Base-by-base conservation (phyloP, 1,140 invertebrate species). In the Eciton burchellii region DNA sequence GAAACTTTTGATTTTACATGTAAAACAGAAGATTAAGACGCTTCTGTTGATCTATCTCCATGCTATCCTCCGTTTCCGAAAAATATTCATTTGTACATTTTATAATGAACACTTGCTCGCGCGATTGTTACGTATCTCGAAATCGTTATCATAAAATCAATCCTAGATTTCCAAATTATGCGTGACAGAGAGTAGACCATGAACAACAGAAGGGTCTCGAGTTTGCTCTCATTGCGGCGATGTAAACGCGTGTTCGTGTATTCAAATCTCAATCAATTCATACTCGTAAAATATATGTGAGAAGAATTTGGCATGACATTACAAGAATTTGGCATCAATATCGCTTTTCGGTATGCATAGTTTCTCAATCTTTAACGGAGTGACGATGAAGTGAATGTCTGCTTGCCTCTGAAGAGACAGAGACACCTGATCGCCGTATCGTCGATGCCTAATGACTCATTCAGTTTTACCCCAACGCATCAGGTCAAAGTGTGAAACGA, bases 391-490 rank as follows among this genome's bases (percentile, higher is more conserved):
- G 2, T 35, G 35, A 3, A 35, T 35, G 35, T 35, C 35, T 29
- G 6, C 16, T 73, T 60, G 41, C 41, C 73, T 86, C 84, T 79
- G 54, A 29, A 62, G 74, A 41, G 29, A 49, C 65, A 70, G 54
- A 60, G 73, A 81, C 49, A 41, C 72, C 66, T 89, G 87, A 89
- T 89, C 87, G 84, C 87, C 57, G 74, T 57, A 89, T 89, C 89
- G 87, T 87, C 57, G 52, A 43, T 68, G 71, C 26, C 74, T 81
- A 87, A 84, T 87, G 9, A 45, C 21, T 5, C 49, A 66, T 56
- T 41, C 16, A 56, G 70, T 83, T 45, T 49, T 49, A 86, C 24
- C 54, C 77, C 45, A 82, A 57, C 59, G 68, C 54, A 73, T 82
- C 71, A 45, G 82, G 73, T n/a, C 21, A 24, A 47, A 47, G 14